Evolutionary conservation across 2,113 vertebrate species (phyloP).

Genomic region (Lagopus leucura): DNA sequence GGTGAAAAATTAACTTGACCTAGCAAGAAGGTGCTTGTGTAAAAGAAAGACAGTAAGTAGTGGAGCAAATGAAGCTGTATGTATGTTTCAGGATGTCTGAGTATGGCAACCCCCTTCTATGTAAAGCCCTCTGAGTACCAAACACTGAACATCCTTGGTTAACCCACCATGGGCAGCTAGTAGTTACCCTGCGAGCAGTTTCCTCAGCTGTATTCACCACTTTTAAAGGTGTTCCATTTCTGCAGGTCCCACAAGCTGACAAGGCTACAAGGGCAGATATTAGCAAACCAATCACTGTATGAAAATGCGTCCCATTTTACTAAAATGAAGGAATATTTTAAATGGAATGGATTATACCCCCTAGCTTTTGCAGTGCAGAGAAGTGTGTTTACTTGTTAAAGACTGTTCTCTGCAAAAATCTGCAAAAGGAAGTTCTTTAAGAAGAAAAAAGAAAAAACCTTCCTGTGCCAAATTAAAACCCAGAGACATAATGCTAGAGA

Average conservation of each 20-base stretch:
- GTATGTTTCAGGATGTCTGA: neutral
- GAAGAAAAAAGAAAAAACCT: neutral
- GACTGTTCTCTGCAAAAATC: neutral
- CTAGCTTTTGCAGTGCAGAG: neutral
- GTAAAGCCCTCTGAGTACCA: neutral
- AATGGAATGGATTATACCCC: neutral
- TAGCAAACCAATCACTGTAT: neutral
- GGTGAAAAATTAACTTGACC: neutral
- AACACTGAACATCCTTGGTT: neutral
- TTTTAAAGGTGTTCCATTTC: neutral
- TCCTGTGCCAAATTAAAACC: slow-evolving; percentile 22
- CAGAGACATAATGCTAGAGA: slow-evolving; percentile 21
- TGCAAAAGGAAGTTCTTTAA: slow-evolving; percentile 20
- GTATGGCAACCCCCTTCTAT: neutral
- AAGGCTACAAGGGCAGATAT: neutral
- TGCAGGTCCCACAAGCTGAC: slow-evolving; percentile 12
- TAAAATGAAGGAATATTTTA: neutral
- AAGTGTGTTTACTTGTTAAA: neutral
- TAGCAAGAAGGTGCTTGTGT: slow-evolving; percentile 30
- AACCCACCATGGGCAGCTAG: neutral
- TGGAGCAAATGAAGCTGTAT: neutral
- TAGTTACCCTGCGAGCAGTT: neutral
- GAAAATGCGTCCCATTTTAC: neutral
- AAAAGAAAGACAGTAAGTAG: slow-evolving; percentile 1
- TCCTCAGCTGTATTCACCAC: neutral